Conservation (phyloP, 1,140 invertebrate species). For the Lepidurus apus region DNA sequence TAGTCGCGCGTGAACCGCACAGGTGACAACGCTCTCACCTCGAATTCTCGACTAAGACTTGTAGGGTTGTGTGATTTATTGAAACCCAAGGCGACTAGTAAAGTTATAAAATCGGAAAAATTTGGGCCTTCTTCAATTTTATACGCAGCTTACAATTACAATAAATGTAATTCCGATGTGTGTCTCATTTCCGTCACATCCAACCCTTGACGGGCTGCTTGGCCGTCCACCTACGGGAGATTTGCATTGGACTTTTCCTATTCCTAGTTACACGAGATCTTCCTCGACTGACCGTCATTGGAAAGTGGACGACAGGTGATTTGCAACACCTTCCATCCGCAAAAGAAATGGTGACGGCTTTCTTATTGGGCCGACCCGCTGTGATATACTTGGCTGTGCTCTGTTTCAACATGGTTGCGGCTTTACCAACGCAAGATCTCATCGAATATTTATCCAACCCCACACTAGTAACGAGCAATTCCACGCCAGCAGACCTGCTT, state of each 20-base stretch:
- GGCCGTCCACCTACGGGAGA: background rate
- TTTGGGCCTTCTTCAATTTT: background rate
- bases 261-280: background rate
- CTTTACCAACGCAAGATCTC: slow-evolving; percentile 18
- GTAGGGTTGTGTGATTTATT: too few relatives aligned
- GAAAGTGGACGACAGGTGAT: slow-evolving; percentile 17
- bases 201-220: slow-evolving; percentile 15
- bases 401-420: background rate
- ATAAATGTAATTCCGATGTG: slow-evolving; percentile 11
- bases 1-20: slow-evolving; percentile 12
- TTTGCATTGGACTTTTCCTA: background rate
- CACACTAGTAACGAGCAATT: background rate
- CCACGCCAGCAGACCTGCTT: background rate
- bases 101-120: too few relatives aligned
- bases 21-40: background rate
- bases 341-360: slow-evolving; percentile 6
- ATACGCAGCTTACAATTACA: background rate
- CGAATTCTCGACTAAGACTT: too few relatives aligned
- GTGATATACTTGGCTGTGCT: slow-evolving; percentile 3
- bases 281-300: background rate
- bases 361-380: background rate
- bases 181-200: slow-evolving; percentile 10
- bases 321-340: background rate
- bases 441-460: background rate
- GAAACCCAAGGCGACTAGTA: too few relatives aligned